These are phyloP conservation scores for Astreopora myriophthalma DNA, from an alignment of 64 coral and sea anemone species.

Conservation along the genomic window DNA sequence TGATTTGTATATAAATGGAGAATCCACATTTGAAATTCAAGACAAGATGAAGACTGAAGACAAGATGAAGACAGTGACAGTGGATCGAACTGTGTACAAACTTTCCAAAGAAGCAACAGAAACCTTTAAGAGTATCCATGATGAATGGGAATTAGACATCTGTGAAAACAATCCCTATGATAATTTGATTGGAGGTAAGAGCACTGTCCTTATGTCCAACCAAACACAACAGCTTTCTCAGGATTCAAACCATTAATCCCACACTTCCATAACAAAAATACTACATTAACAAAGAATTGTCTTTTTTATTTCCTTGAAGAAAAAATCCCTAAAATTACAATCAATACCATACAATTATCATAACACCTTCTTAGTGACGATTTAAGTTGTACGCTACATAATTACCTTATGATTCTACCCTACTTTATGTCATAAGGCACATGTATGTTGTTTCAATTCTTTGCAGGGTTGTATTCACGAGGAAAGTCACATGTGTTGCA, in stretches of 20 bases:
- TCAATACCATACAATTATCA: neutral
- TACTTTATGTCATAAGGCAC: neutral
- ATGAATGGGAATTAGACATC: constrained; percentile 63
- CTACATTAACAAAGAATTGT: neutral
- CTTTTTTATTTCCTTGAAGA: neutral
- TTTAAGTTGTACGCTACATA: neutral
- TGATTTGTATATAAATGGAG: constrained; percentile 5
- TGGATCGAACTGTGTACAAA: neutral
- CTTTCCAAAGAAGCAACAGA: neutral
- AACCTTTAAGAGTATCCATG: constrained; percentile 54
- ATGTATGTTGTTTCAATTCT: neutral
- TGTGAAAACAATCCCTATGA: constrained; percentile 59
- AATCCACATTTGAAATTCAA: neutral
- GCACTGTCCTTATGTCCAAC: neutral
- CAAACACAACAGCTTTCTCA: neutral
- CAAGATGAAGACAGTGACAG: neutral
- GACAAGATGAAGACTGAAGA: neutral
- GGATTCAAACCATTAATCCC: neutral
- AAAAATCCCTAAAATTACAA: neutral
- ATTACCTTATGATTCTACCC: neutral
- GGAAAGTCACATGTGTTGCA: constrained; percentile 11
- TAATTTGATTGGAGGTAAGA: constrained; percentile 52
- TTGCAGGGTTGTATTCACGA: constrained; percentile 6
- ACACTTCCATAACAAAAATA: neutral
- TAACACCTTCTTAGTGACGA: neutral